These are phyloP conservation scores for Micropterix aruncella DNA, from an alignment of 2,888 invertebrate genomes.

Conservation along the genomic window DNA sequence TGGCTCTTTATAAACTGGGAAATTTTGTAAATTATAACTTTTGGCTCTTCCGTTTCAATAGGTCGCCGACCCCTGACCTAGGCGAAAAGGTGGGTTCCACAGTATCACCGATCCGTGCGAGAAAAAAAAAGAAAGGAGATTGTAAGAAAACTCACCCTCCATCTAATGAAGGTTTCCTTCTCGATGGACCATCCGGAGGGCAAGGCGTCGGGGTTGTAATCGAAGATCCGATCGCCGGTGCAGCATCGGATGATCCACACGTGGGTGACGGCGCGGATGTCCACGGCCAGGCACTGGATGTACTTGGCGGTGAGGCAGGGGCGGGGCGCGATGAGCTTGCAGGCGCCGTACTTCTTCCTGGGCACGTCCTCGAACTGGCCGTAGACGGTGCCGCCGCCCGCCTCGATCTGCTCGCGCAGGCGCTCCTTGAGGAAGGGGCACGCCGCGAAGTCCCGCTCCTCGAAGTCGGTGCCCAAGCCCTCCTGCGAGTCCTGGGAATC, in stretches of 20 bases:
- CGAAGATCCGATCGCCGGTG: slow-evolving; percentile 21
- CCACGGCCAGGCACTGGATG: slow-evolving; percentile 54
- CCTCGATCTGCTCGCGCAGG: slow-evolving; percentile 42
- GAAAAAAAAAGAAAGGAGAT: too few species aligned
- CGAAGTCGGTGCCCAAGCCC: not conserved
- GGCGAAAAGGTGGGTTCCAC: too few species aligned
- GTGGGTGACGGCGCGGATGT: slow-evolving; percentile 49
- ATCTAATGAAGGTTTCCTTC: slow-evolving; percentile 27
- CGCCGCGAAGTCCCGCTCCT: slow-evolving; percentile 2
- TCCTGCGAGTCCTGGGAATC: not conserved
- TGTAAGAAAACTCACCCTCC: slow-evolving; percentile 15
- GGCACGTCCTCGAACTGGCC: slow-evolving; percentile 44
- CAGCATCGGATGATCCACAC: slow-evolving; percentile 58
- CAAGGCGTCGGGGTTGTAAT: slow-evolving; percentile 33
- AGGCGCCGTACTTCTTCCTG: slow-evolving; percentile 35
- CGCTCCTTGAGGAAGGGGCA: slow-evolving; percentile 39
- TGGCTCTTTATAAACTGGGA: slow-evolving; percentile 3
- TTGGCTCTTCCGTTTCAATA: too few species aligned
- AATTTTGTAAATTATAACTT: too few species aligned
- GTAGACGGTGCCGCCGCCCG: slow-evolving; percentile 48
- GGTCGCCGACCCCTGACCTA: slow-evolving; percentile 1
- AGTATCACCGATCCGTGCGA: too few species aligned
- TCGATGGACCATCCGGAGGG: slow-evolving; percentile 48
- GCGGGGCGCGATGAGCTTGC: slow-evolving; percentile 50
- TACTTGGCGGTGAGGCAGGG: slow-evolving; percentile 63